Base-by-base conservation (phyloP, 35 echinoderm and acorn worm genomes). In the Chiridota heheva region DNA sequence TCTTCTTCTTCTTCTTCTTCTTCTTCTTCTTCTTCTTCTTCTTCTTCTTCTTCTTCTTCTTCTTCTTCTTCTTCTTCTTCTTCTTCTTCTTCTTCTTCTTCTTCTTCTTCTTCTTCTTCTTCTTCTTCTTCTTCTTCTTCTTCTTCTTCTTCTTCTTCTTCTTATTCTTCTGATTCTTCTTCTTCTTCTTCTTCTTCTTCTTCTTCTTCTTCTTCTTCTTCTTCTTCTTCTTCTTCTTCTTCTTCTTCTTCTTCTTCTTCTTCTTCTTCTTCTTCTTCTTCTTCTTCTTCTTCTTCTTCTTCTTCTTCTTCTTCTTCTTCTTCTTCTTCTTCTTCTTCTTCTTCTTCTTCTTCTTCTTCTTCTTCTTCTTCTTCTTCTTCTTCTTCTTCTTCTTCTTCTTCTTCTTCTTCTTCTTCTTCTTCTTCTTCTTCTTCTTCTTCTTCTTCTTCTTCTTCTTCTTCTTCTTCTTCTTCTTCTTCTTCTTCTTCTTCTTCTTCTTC, bases 401-500 rank as follows among this genome's bases (percentile, higher is more conserved):
- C 48, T 53, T 53, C 48, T 53, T 53, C 48, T 53, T 53, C 48
- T 53, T 22, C 48, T 53, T 53, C 48, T 53, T 22, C 48, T 53
- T 53, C 22, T 53, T 53, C 22, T 53, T 53, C 48, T 53, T 53
- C 22, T 53, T 22, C 12, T 53, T 22, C 22, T 53, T 22, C 22
- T 22, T 22, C 48, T 53, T 53, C 22, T 53, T 53, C 10, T 53
- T 13, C 48, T 53, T 53, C 48, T 53, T 53, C 48, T 13, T 22
- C 22, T 53, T 53, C 22, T 22, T 53, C 22, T 13, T 53, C 48
- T 53, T 53, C 48, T 53, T 53, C 22, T 53, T 13, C 48, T 53
- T 53, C 12, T 12, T 13, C 48, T 53, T 53, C 10, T 53, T 53
- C 12, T 53, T 53, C 10, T 53, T 53, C 48, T 53, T 53, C 10